Evolutionary conservation across 2,797 vertebrate species (phyloP).

Genomic region (Lates japonicus): DNA sequence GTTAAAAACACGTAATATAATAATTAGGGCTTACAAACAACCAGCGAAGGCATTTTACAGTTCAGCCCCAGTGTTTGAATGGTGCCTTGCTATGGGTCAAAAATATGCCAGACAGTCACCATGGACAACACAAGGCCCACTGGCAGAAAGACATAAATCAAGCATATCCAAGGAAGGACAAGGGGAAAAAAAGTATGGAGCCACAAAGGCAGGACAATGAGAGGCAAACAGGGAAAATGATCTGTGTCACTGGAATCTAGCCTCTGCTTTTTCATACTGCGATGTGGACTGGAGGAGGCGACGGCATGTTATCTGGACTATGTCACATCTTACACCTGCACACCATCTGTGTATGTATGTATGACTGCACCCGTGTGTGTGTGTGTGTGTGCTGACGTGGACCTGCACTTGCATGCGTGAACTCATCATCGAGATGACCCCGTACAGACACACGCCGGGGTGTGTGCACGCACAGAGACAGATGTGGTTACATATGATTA

Average conservation of each 20-base stretch:
- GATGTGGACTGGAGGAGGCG: conserved; percentile 20
- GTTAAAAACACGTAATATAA: conserved; percentile 3
- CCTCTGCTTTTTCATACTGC: conserved; percentile 25
- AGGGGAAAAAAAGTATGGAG: neutral
- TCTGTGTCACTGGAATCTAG: conserved; percentile 39
- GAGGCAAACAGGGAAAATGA: conserved; percentile 15
- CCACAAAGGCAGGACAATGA: conserved; percentile 1
- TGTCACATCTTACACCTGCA: conserved; percentile 69
- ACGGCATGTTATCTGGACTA: conserved; percentile 54
- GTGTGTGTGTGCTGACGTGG: conserved; percentile 33
- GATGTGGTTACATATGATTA: conserved; percentile 49
- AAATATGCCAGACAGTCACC: conserved; percentile 25
- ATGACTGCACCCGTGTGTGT: conserved; percentile 3
- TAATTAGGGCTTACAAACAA: neutral
- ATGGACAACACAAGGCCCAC: conserved; percentile 25
- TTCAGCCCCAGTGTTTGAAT: neutral
- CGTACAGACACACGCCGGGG: conserved; percentile 37
- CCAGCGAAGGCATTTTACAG: neutral
- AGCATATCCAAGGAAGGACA: conserved; percentile 5
- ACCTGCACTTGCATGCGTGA: conserved; percentile 9
- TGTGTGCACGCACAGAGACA: conserved; percentile 26
- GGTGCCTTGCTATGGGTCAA: neutral
- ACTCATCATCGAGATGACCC: conserved; percentile 39
- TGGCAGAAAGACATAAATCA: conserved; percentile 41
- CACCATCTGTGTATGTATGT: conserved; percentile 59